These are phyloP conservation scores for Eolophus roseicapilla DNA, from an alignment of 2,113 vertebrate species.

Conservation along the genomic window DNA sequence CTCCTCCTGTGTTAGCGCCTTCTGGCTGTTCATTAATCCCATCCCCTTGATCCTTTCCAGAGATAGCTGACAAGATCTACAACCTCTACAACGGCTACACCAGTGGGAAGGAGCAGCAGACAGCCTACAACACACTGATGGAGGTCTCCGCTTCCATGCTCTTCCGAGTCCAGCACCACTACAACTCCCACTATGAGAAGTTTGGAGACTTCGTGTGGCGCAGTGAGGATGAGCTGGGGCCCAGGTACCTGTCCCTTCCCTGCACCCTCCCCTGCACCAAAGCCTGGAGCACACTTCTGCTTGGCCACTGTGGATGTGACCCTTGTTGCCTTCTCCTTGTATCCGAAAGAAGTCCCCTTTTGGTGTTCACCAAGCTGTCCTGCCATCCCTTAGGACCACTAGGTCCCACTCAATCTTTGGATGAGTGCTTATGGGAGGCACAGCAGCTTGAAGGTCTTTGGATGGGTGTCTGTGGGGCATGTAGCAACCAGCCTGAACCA, in stretches of 20 bases:
- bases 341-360: not conserved
- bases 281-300: not conserved
- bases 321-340: not conserved
- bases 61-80: constrained; percentile 97
- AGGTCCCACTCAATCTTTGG: not conserved
- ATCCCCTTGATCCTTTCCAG: constrained; percentile 63
- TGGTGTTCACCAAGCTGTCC: not conserved
- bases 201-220: constrained; percentile 98
- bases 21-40: not conserved
- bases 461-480: not conserved
- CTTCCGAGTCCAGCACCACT: constrained; percentile 94
- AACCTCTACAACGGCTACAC: constrained; percentile 98
- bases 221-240: constrained; percentile 95
- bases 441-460: not conserved
- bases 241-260: constrained; percentile 80
- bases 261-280: not conserved
- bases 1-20: not conserved
- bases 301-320: not conserved
- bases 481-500: not conserved
- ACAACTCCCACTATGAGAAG: constrained; percentile 98
- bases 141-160: constrained; percentile 92
- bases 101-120: constrained; percentile 98
- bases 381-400: not conserved
- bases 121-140: constrained; percentile 96
- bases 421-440: not conserved